Evolutionary conservation across 2,797 vertebrate species (phyloP), one percentile per base, ranked within the genome.

Genomic region (Clarias platycephalus): DNA sequence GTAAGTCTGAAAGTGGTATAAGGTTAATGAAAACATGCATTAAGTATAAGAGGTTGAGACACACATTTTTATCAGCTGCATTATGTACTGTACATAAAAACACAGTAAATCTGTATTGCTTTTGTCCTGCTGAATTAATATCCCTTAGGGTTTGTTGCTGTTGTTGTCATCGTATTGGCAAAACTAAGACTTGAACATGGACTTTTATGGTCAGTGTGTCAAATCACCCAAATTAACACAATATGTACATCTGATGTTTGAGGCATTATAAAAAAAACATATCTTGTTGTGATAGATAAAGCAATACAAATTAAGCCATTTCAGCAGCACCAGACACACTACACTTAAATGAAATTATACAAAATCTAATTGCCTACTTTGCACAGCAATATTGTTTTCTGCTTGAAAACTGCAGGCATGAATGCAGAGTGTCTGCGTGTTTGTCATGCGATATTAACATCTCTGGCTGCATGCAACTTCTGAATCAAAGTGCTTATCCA

Each of bases 261-360:
- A 37, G 67, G 67, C 31, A 37, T 44, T 67, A 67, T 57, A 20
- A 34, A 68, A 71, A 5, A 71, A 24, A 5, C 44, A 71, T 18
- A 70, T 63, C 53, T 15, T 63, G n/a, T 57, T 20, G 37, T 40
- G 15, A 26, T 70, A 60, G 31, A 68, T n/a, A 31, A 75, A 55
- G 22, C 49, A 75, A 20, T 53, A 31, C 26, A 79, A 44, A 78
- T 72, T 53, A 40, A 83, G 22, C 16, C 22, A 82, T 78, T 77
- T 63, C 22, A 63, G 40, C 77, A 64, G 26, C n/a, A 57, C 68
- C 72, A 13, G 13, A 28, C n/a, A 28, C n/a, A 57, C 67, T 9
- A 40, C 37, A 78, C 55, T 72, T 78, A 78, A 76, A 72, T 79
- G 72, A 72, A 88, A 86, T 34, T n/a, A 74, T 53, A 82, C 68